phyloP scores from a whole-genome alignment of 2,797 vertebrate genomes.

The Denticeps clupeoides region DNA sequence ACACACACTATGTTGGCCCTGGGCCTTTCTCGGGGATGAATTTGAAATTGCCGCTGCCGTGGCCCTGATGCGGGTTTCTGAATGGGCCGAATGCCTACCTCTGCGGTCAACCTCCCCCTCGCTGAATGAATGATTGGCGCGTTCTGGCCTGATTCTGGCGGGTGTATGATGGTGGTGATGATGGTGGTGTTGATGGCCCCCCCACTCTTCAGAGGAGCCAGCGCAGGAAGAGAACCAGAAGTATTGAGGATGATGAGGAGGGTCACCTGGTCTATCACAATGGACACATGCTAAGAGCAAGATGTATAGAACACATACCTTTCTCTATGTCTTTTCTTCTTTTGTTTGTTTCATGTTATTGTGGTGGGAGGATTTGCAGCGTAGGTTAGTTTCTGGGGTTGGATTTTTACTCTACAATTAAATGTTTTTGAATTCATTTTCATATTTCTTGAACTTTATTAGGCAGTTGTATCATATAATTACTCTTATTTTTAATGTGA shows the following conservation, averaged over 20 bases:
- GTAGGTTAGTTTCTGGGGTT: slow-evolving; percentile 21
- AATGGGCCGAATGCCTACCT: slow-evolving; percentile 53
- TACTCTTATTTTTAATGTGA: background rate
- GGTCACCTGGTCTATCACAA: slow-evolving; percentile 80
- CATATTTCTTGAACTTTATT: background rate
- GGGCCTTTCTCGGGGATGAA: slow-evolving; percentile 71
- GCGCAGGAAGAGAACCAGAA: slow-evolving; percentile 61
- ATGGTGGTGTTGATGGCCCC: slow-evolving; percentile 38
- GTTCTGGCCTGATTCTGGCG: slow-evolving; percentile 66
- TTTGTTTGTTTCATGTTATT: slow-evolving; percentile 48
- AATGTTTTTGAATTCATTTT: background rate
- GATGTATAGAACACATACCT: slow-evolving; percentile 65
- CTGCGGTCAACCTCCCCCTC: slow-evolving; percentile 39
- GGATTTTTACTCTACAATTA: slow-evolving; percentile 1
- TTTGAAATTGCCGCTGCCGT: slow-evolving; percentile 70
- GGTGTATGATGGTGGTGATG: slow-evolving; percentile 38
- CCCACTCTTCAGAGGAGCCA: slow-evolving; percentile 49
- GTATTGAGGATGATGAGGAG: slow-evolving; percentile 76
- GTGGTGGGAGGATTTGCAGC: slow-evolving; percentile 18
- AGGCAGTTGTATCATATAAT: background rate
- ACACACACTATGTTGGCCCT: slow-evolving; percentile 74
- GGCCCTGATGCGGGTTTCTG: slow-evolving; percentile 62
- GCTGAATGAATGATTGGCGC: slow-evolving; percentile 64
- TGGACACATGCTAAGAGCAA: slow-evolving; percentile 79
- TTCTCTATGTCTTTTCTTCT: slow-evolving; percentile 25